Percentiles rank a stretch among this genome's conserved stretches.
phyloP scores from a whole-genome alignment of 2,888 invertebrate species.

The Elgonia sp. region DNA sequence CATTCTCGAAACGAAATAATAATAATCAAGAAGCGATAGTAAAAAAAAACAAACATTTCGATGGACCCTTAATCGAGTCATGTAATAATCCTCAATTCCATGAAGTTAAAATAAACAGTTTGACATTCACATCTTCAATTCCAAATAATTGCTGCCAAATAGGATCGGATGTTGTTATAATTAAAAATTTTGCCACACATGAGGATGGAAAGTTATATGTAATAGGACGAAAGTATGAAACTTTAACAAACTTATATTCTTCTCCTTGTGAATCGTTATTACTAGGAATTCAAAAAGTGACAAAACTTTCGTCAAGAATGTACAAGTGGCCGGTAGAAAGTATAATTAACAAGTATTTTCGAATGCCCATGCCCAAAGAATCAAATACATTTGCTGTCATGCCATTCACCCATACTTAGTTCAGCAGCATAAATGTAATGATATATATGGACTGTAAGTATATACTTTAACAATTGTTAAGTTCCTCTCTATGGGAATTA shows the following conservation, averaged over 20 bases:
- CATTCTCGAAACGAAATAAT: too few relatives aligned
- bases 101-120: background rate
- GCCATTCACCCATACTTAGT: too few relatives aligned
- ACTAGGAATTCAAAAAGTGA: slow-evolving; percentile 5
- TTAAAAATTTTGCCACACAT: slow-evolving; percentile 17
- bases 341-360: background rate
- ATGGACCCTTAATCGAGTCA: slow-evolving; percentile 29
- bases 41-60: too few relatives aligned
- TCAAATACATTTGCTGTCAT: too few relatives aligned
- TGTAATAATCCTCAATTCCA: slow-evolving; percentile 29
- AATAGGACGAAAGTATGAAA: slow-evolving; percentile 26
- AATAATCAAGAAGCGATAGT: too few relatives aligned
- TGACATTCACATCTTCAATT: slow-evolving; percentile 11
- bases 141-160: slow-evolving; percentile 44
- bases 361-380: background rate
- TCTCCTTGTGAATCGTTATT: slow-evolving; percentile 4
- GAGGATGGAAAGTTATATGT: background rate
- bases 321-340: background rate
- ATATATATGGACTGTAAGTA: too few relatives aligned
- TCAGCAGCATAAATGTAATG: too few relatives aligned
- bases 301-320: background rate
- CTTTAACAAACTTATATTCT: background rate
- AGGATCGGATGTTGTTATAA: slow-evolving; percentile 6
- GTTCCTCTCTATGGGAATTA: too few relatives aligned
- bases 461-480: too few relatives aligned